Percentiles rank a stretch among this genome's conserved stretches.
phyloP scores from a whole-genome alignment of 2,113 vertebrate species.

The Xerus inauris region DNA sequence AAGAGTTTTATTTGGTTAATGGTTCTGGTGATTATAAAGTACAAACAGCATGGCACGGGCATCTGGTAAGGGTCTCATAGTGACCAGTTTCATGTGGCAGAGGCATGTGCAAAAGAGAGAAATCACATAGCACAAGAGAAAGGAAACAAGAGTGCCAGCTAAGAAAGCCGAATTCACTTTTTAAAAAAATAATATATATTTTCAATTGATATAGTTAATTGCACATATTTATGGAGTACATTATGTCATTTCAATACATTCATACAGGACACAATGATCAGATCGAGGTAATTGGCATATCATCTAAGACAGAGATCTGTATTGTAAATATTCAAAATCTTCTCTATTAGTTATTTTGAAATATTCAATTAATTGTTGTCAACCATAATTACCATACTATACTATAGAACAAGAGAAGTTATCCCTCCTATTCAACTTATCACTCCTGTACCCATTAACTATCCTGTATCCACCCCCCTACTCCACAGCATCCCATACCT shows the following conservation, averaged over 20 bases:
- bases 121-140: not conserved
- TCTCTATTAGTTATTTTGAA: not conserved
- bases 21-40: not conserved
- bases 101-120: not conserved
- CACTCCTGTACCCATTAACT: no score
- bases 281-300: not conserved
- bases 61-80: no score
- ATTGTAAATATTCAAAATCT: not conserved
- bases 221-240: not conserved
- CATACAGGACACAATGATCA: no score
- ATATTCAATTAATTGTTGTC: not conserved
- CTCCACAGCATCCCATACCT: not conserved
- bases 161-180: not conserved
- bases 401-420: not conserved
- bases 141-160: not conserved
- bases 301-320: not conserved
- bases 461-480: not conserved
- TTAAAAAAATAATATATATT: not conserved
- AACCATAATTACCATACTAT: not conserved
- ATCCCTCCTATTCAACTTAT: not conserved
- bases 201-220: not conserved
- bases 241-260: not conserved
- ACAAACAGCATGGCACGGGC: not conserved
- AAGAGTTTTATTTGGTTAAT: not conserved
- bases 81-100: no score